Percentiles rank a stretch among this genome's conserved stretches.
phyloP scores from a whole-genome alignment of 2,113 vertebrate genomes.

The Vireo altiloquus region DNA sequence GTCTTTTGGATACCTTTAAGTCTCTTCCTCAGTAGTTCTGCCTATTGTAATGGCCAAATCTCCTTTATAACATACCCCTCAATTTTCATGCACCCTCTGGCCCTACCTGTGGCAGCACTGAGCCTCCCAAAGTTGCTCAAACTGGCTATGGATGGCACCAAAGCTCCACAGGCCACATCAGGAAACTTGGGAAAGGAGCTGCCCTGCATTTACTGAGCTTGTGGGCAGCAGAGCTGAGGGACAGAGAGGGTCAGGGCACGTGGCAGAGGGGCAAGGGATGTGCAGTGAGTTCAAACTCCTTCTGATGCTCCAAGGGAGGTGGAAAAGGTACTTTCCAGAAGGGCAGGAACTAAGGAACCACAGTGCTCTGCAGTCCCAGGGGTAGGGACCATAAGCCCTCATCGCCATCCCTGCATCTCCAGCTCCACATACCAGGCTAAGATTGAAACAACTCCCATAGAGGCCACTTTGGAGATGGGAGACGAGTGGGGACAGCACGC shows the following conservation, averaged over 20 bases:
- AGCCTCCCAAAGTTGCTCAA: background rate
- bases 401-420: rapidly evolving
- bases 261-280: background rate
- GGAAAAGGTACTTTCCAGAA: rapidly evolving
- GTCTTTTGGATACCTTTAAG: background rate
- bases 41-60: background rate
- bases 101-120: background rate
- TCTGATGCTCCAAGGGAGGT: background rate
- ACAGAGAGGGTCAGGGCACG: rapidly evolving
- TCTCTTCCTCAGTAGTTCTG: background rate
- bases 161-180: background rate
- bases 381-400: background rate
- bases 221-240: rapidly evolving
- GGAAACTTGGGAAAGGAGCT: background rate
- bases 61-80: background rate
- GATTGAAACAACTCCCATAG: rapidly evolving
- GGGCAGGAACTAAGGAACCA: background rate
- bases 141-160: background rate
- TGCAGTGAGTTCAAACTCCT: background rate
- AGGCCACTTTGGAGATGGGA: rapidly evolving
- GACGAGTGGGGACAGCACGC: rapidly evolving
- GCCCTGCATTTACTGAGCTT: background rate
- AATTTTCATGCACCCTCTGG: background rate
- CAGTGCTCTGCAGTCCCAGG: rapidly evolving
- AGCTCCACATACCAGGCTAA: rapidly evolving